These are phyloP conservation scores for Corvus moneduloides DNA, from an alignment of 2,113 vertebrate genomes.

Conservation along the genomic window DNA sequence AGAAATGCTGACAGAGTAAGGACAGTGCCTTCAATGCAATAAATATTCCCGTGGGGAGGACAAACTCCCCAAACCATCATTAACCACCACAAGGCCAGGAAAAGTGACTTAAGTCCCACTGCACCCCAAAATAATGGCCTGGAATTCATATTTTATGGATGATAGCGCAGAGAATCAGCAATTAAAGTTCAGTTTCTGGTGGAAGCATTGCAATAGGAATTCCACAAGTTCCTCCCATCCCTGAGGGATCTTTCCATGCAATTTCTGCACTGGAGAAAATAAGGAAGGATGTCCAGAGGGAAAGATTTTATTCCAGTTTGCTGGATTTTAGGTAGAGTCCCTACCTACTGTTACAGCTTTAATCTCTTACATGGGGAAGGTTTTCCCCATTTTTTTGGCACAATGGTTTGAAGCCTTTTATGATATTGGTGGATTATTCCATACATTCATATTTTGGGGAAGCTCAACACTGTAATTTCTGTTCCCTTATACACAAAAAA, in stretches of 20 bases:
- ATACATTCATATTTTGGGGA: neutral
- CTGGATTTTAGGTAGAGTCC: neutral
- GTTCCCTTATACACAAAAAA: neutral
- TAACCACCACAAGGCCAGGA: neutral
- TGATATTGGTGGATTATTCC: neutral
- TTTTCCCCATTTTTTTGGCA: neutral
- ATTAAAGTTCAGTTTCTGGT: neutral
- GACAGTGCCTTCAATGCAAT: neutral
- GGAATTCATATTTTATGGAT: neutral
- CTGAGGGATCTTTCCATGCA: neutral
- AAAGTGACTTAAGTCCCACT: neutral
- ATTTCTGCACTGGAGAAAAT: neutral
- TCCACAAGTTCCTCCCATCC: neutral
- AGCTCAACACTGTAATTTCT: neutral
- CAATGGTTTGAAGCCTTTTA: neutral
- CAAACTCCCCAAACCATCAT: neutral
- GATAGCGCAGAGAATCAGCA: neutral
- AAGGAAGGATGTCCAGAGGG: neutral
- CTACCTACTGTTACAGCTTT: neutral
- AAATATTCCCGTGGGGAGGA: neutral
- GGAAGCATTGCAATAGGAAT: neutral
- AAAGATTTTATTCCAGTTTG: neutral
- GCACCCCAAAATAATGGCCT: neutral
- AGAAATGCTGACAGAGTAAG: slow-evolving; percentile 84
- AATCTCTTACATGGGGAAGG: neutral